A percentile compares a stretch with the other conserved stretches of the same genome.
Conservation (phyloP, 2,888 invertebrate genomes). For the Conomelus anceps region DNA sequence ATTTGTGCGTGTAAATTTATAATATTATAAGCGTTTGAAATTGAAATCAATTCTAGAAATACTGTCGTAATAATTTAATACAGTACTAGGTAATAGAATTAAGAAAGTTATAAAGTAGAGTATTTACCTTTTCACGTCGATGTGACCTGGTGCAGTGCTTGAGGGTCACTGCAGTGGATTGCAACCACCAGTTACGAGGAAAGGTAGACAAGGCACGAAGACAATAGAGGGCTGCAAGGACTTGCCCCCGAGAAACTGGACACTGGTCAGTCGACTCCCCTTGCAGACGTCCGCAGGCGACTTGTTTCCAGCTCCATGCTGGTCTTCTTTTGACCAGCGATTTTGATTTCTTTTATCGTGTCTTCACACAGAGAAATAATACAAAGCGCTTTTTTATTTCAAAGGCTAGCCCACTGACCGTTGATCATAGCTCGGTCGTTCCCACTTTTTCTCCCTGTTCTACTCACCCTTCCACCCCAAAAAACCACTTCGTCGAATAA, state of each 20-base stretch:
- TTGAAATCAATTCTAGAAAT: no score
- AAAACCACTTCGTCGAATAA: background rate
- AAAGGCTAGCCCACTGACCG: background rate
- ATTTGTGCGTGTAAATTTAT: no score
- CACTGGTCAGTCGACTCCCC: background rate
- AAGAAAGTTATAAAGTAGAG: no score
- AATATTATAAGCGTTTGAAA: no score
- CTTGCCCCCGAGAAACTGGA: background rate
- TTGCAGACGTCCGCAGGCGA: background rate
- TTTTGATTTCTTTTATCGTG: background rate
- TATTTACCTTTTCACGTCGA: background rate
- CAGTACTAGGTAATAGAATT: background rate
- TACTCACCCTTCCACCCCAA: background rate
- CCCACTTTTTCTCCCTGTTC: background rate
- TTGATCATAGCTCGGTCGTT: background rate
- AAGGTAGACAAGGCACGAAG: background rate
- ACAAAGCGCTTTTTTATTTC: background rate
- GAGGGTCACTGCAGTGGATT: background rate
- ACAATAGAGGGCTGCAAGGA: background rate
- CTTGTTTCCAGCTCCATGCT: background rate
- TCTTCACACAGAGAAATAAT: background rate
- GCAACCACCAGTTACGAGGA: background rate
- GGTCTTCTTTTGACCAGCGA: background rate
- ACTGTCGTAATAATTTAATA: background rate
- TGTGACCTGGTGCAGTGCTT: background rate